Evolutionary conservation across 2,113 vertebrate species (phyloP).

Genomic region (Myrmecophaga tridactyla): DNA sequence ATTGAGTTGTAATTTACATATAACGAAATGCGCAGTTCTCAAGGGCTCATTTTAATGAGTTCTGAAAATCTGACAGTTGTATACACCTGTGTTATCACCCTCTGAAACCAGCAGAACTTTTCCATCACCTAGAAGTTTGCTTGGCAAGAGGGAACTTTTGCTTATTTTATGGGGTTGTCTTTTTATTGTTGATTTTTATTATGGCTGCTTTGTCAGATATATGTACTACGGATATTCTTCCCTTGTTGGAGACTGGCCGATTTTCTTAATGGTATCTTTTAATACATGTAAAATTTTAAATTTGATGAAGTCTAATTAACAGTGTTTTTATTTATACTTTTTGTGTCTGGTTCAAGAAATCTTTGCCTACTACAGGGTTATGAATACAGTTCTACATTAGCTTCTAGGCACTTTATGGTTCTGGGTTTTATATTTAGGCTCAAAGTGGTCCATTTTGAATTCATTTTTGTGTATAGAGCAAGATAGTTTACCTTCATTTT

Average conservation of each 20-base stretch:
- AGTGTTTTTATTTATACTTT: neutral
- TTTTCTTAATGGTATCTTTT: neutral
- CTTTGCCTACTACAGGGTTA: neutral
- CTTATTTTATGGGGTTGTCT: neutral
- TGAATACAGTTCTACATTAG: neutral
- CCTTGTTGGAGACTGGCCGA: neutral
- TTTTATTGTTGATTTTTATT: neutral
- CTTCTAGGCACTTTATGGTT: neutral
- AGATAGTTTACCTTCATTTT: neutral
- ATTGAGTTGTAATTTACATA: neutral
- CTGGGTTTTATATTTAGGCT: neutral
- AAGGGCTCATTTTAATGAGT: neutral
- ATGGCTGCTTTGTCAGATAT: neutral
- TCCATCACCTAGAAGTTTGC: neutral
- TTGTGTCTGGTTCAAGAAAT: neutral
- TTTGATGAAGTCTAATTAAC: neutral
- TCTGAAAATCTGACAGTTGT: neutral
- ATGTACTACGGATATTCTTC: neutral
- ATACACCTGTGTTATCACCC: neutral
- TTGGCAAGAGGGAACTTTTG: neutral
- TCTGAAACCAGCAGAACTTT: neutral
- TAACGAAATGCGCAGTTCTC: neutral
- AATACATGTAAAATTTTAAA: neutral
- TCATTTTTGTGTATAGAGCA: neutral
- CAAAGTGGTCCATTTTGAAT: neutral